Percentiles rank a stretch among this genome's conserved stretches.
Evolutionary conservation across 2,113 vertebrate species (phyloP).

Genomic region (Coryphaenoides rupestris): DNA sequence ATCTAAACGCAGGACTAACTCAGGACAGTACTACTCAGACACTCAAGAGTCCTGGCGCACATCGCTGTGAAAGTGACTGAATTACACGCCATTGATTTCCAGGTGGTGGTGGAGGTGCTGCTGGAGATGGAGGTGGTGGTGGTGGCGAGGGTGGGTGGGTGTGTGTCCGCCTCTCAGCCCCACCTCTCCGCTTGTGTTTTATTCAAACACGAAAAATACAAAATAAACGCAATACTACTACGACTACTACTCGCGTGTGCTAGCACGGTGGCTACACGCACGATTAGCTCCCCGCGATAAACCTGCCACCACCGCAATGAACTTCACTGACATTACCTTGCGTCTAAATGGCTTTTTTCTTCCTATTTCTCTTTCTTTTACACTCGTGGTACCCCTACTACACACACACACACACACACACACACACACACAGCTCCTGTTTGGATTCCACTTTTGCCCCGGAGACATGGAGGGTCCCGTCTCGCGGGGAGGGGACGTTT

Average conservation of each 20-base stretch:
- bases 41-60: conserved; percentile 37
- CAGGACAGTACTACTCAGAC: too few relatives aligned
- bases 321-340: conserved; percentile 74
- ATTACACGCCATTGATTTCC: conserved; percentile 70
- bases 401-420: too few relatives aligned
- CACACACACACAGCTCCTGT: conserved; percentile 20
- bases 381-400: conserved; percentile 38
- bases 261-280: conserved; percentile 71
- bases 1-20: too few relatives aligned
- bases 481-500: conserved; percentile 30
- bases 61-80: conserved; percentile 48
- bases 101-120: conserved; percentile 55
- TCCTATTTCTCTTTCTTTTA: conserved; percentile 24
- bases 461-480: conserved; percentile 13
- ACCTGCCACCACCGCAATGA: conserved; percentile 75
- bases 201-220: too few relatives aligned
- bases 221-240: too few relatives aligned
- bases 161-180: too few relatives aligned
- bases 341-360: conserved; percentile 62
- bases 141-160: too few relatives aligned
- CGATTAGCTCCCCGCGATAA: conserved; percentile 78
- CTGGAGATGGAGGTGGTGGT: too few relatives aligned
- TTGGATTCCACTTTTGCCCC: conserved; percentile 35
- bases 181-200: too few relatives aligned
- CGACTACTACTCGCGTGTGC: too few relatives aligned